Base-by-base conservation (phyloP, 2,888 invertebrate species). In the Amphipyra tragopoginis region DNA sequence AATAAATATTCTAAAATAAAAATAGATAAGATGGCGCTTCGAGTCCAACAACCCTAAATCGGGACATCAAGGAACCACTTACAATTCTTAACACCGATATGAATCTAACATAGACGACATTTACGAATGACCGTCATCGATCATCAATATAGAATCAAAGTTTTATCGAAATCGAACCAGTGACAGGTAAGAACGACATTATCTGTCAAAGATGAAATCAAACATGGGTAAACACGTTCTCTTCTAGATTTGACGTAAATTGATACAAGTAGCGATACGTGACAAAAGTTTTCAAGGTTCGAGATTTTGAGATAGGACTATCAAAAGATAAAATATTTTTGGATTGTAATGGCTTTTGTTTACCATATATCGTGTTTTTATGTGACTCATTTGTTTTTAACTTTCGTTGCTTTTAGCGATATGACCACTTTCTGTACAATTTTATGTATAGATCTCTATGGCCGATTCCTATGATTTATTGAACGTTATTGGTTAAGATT, bases 181-280 rank as follows among this genome's bases (percentile, higher is more conserved):
- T 44, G 72, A 57, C 70, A 70, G 45, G 58, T 39, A 58, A 40
- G 33, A 15, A 44, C 29, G 13, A 11, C 26, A 33, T 64, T 64
- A 72, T 72, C 73, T 43, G 2, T 34, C 9, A 48, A 34, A 45
- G 56, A 67, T 66, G 56, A 26, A 44, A 69, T 69, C 65, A 69
- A 43, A 60, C 44, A 69, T 42, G 11, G 43, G 51, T 49, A 40
- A 54, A 71, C 36, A 65, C 47, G 13, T 65, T 29, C 53, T 50
- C 21, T 47, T 45, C n/a, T n/a, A 29, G n/a, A 42, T 64, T 64
- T 42, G 34, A 70, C 38, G 39, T 47, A 47, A 50, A 68, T 69
- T 15, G 13, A 64, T 64, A 57, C 52, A 53, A 53, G 38, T 53
- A 15, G 4, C 11, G 64, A 53, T 40, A 43, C 40, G 42, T 40